phyloP scores from a whole-genome alignment of 2,113 vertebrate genomes.

The Xenopus tropicalis region DNA sequence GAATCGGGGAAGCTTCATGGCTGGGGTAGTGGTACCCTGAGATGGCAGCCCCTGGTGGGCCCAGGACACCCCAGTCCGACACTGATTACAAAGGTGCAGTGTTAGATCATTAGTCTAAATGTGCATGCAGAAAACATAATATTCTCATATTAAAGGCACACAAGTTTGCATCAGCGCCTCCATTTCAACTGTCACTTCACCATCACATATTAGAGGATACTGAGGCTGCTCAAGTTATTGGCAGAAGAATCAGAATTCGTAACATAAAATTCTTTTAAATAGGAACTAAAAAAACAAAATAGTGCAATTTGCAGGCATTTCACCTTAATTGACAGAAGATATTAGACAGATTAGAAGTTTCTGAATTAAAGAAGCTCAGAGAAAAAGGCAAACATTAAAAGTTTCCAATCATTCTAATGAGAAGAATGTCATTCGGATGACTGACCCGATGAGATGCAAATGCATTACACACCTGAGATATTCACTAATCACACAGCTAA shows the following conservation, averaged over 20 bases:
- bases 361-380: conserved; percentile 10
- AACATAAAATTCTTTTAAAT: not conserved
- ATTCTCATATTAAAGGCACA: too few relatives aligned
- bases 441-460: conserved; percentile 38
- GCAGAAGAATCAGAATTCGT: not conserved
- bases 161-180: too few relatives aligned
- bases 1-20: too few relatives aligned
- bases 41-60: too few relatives aligned
- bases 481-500: conserved; percentile 43
- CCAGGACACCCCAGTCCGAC: too few relatives aligned
- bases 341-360: not conserved
- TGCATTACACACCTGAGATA: conserved; percentile 44
- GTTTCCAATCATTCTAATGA: conserved; percentile 33
- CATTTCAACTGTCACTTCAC: too few relatives aligned
- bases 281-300: not conserved
- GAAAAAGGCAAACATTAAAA: conserved; percentile 36
- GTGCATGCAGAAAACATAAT: too few relatives aligned
- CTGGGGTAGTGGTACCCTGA: too few relatives aligned
- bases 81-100: too few relatives aligned
- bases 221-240: too few relatives aligned
- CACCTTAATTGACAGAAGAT: conserved; percentile 9
- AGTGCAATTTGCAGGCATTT: not conserved
- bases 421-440: conserved; percentile 42
- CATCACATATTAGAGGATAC: too few relatives aligned
- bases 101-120: too few relatives aligned